Conservation (phyloP, 2,113 vertebrate species). For the Perca schrenkii region DNA sequence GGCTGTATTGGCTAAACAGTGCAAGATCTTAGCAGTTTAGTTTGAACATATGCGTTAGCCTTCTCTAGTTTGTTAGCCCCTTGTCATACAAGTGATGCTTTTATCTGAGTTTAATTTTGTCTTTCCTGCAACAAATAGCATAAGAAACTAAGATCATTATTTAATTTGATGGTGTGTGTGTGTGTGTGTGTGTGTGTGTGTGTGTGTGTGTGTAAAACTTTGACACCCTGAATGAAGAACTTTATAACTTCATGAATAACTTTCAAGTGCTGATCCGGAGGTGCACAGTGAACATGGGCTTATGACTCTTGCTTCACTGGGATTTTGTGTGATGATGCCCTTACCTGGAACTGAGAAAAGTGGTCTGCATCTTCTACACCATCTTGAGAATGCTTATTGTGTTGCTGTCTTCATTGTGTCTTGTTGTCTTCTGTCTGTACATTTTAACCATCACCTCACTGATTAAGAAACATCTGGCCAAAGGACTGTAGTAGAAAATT, state of each 20-base stretch:
- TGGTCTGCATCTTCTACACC: no score
- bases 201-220: background rate
- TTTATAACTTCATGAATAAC: background rate
- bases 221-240: background rate
- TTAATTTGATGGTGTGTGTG: background rate
- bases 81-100: background rate
- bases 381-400: no score
- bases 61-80: background rate
- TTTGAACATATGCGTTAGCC: no score
- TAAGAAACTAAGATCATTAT: background rate
- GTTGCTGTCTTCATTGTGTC: no score
- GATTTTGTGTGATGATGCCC: background rate
- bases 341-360: background rate
- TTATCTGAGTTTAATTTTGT: background rate
- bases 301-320: background rate
- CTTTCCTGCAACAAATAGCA: background rate
- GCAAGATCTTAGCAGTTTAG: background rate
- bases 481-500: no score
- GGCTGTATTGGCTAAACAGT: background rate
- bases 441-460: no score
- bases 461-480: no score
- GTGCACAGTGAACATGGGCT: background rate
- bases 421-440: no score
- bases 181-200: no score
- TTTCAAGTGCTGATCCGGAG: background rate